Conservation (phyloP, 2,888 invertebrate genomes). For the Polydrusus cervinus region DNA sequence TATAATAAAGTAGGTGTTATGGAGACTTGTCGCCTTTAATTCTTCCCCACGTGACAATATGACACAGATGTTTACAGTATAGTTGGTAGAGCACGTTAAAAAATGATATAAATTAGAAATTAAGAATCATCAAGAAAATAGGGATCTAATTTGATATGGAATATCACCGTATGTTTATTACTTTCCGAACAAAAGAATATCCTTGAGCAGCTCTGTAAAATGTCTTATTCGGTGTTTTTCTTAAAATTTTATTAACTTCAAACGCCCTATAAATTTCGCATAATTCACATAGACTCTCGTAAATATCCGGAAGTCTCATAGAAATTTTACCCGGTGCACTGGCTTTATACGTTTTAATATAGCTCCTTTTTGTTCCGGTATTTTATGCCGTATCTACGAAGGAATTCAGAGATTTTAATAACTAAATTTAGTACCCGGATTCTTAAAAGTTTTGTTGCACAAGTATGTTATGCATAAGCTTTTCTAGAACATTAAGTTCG, state of each 20-base stretch:
- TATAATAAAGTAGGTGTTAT: too few relatives aligned
- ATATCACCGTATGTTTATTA: neutral
- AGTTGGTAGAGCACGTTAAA: too few relatives aligned
- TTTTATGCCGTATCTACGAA: constrained; percentile 47
- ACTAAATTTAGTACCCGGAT: constrained; percentile 42
- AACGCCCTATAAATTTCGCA: constrained; percentile 49
- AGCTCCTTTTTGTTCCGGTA: constrained; percentile 46
- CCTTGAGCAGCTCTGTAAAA: constrained; percentile 1
- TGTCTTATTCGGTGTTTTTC: constrained; percentile 27
- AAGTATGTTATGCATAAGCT: constrained; percentile 28
- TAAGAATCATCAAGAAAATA: too few relatives aligned
- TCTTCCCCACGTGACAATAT: too few relatives aligned
- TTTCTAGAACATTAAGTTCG: constrained; percentile 28
- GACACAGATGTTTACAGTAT: too few relatives aligned
- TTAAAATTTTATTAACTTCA: constrained; percentile 45
- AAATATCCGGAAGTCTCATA: constrained; percentile 45
- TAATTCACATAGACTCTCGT: constrained; percentile 48
- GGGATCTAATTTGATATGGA: too few relatives aligned
- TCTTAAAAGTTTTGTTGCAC: constrained; percentile 29
- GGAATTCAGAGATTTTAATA: constrained; percentile 51
- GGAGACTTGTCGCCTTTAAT: too few relatives aligned
- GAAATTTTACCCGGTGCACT: constrained; percentile 50
- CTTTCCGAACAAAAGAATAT: neutral
- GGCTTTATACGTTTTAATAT: constrained; percentile 53
- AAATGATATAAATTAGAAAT: too few relatives aligned